Conservation (phyloP, 2,888 invertebrate species). For the Zygogramma bicolorata region DNA sequence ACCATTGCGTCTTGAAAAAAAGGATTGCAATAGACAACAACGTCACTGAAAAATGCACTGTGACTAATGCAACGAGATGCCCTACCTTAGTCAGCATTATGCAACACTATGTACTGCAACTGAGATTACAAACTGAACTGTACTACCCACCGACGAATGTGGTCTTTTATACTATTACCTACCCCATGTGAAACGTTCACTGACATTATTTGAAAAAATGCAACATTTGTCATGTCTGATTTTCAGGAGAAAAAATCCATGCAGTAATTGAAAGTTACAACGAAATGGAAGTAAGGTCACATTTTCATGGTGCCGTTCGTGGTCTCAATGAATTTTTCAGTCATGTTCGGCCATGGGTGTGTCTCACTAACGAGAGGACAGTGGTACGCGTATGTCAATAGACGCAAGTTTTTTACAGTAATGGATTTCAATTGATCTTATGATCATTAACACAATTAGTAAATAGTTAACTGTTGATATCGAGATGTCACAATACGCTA, state of each 20-base stretch:
- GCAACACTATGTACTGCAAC: constrained; percentile 47
- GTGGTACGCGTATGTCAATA: constrained; percentile 1
- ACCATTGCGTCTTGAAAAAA: no score
- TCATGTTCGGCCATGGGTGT: constrained; percentile 35
- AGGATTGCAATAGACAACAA: neutral
- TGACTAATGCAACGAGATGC: constrained; percentile 5
- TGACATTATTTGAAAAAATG: constrained; percentile 47
- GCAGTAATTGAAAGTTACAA: constrained; percentile 47
- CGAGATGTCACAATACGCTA: neutral
- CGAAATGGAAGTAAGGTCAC: constrained; percentile 55
- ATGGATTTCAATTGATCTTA: neutral
- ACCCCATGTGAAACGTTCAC: constrained; percentile 50
- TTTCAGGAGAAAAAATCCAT: constrained; percentile 45
- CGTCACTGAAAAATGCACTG: neutral
- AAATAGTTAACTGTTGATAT: neutral
- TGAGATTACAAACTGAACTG: constrained; percentile 54
- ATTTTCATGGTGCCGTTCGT: constrained; percentile 35
- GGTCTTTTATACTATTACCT: constrained; percentile 57
- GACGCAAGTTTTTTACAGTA: neutral
- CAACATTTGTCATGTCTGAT: constrained; percentile 35
- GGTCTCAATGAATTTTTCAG: constrained; percentile 24
- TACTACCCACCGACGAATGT: constrained; percentile 39
- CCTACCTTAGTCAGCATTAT: constrained; percentile 59
- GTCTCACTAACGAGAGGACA: constrained; percentile 23
- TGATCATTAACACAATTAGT: neutral